Evolutionary conservation across 64 coral and sea anemone genomes (phyloP).

Genomic region (Actinia equina): DNA sequence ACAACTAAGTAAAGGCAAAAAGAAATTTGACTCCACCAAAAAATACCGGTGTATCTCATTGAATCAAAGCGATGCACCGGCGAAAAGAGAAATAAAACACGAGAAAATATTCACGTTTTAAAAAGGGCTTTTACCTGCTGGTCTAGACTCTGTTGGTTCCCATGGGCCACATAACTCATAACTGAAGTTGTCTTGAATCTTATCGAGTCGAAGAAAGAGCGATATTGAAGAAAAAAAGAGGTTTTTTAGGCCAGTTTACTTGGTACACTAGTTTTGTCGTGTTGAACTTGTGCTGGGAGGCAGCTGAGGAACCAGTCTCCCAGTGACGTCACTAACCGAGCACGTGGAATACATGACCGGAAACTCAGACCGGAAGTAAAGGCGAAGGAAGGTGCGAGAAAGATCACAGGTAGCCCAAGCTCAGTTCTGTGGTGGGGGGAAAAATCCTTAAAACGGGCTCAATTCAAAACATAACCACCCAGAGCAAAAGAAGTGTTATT

Average conservation of each 20-base stretch:
- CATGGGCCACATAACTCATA: constrained; percentile 99
- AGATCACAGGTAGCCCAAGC: too few relatives aligned
- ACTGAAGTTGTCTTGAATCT: constrained; percentile 73
- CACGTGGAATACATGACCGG: constrained; percentile 8
- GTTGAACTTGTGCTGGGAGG: constrained; percentile 9
- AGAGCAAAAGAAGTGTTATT: too few relatives aligned
- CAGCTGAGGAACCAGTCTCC: constrained; percentile 24
- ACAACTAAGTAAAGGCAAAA: neutral
- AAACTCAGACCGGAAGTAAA: neutral
- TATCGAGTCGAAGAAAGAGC: constrained; percentile 18
- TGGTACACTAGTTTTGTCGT: constrained; percentile 5
- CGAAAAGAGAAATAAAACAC: neutral
- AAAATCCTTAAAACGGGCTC: too few relatives aligned
- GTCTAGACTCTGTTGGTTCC: constrained; percentile 99
- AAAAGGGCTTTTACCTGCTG: constrained; percentile 84
- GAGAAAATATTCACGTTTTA: neutral
- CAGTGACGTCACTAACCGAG: constrained; percentile 10
- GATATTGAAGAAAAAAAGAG: constrained; percentile 32
- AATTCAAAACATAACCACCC: too few relatives aligned
- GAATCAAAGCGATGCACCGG: constrained; percentile 29
- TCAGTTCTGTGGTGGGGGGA: too few relatives aligned
- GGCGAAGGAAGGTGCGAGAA: neutral
- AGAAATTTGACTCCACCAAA: neutral
- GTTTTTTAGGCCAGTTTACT: constrained; percentile 8
- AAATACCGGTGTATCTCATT: constrained; percentile 5